Percentiles rank a stretch among this genome's conserved stretches.
Conservation (phyloP, 2,797 vertebrate genomes). For the Sebastes cheni region DNA sequence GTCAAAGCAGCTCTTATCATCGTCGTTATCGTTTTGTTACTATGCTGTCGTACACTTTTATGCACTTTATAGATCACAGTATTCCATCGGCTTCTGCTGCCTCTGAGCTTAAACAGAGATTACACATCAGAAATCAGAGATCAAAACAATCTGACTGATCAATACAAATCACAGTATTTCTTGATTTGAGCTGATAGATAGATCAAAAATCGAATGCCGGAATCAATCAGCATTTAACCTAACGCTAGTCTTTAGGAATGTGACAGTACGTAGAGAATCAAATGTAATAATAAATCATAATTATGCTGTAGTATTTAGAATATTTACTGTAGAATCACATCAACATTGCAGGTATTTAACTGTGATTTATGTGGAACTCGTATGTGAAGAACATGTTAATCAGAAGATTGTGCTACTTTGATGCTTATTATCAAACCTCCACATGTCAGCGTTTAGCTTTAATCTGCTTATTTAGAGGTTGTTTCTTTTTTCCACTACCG, state of each 20-base stretch:
- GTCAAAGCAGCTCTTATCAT: constrained; percentile 25
- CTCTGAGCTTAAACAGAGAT: constrained; percentile 13
- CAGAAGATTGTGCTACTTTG: constrained; percentile 2
- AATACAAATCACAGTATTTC: background rate
- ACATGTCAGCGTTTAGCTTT: background rate
- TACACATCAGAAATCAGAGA: background rate
- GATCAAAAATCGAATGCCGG: background rate
- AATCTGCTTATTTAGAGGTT: too few relatives aligned
- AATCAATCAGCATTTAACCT: constrained; percentile 29
- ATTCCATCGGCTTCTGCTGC: constrained; percentile 42
- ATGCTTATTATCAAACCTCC: background rate
- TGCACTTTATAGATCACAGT: constrained; percentile 79
- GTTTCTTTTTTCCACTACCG: background rate
- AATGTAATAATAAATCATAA: background rate
- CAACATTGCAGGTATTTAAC: background rate
- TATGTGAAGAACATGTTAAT: constrained; percentile 30
- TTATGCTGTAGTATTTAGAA: constrained; percentile 21
- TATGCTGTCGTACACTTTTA: constrained; percentile 54
- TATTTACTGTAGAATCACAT: constrained; percentile 29
- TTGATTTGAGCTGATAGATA: background rate
- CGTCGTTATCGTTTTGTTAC: constrained; percentile 6
- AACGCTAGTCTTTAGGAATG: constrained; percentile 15
- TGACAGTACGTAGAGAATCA: constrained; percentile 6
- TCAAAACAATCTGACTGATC: constrained; percentile 15
- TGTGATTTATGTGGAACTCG: background rate